A percentile compares a stretch with the other conserved stretches of the same genome.
These are phyloP conservation scores for Lithobates pipiens DNA, from an alignment of 2,797 vertebrate species.

Conservation along the genomic window DNA sequence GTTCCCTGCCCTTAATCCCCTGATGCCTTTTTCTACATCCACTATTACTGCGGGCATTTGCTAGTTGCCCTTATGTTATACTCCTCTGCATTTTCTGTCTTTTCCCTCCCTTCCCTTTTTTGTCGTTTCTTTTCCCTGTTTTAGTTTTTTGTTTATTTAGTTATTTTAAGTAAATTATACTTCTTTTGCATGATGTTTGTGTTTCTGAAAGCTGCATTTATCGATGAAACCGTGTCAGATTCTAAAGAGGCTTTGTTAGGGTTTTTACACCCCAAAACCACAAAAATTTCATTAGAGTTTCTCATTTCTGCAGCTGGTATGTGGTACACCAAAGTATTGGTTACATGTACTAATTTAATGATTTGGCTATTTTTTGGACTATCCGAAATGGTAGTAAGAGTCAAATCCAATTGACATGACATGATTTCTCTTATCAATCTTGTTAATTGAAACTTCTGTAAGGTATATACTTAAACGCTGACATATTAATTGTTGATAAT, in stretches of 20 bases:
- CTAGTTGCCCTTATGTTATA: constrained; percentile 87
- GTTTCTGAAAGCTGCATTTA: constrained; percentile 99
- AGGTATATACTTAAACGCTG: neutral
- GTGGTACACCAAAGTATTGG: constrained; percentile 37
- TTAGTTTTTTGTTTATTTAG: constrained; percentile 65
- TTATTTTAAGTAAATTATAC: constrained; percentile 71
- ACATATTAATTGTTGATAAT: neutral
- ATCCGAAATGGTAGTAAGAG: neutral
- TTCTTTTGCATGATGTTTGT: constrained; percentile 99
- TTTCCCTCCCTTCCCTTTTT: neutral
- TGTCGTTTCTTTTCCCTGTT: neutral
- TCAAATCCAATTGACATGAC: neutral
- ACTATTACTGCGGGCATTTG: constrained; percentile 87
- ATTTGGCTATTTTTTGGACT: neutral
- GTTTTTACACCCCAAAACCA: constrained; percentile 98
- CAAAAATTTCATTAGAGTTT: constrained; percentile 99
- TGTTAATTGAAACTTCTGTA: neutral
- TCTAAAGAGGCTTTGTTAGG: constrained; percentile 98
- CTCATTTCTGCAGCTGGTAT: constrained; percentile 87
- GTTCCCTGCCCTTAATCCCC: constrained; percentile 80
- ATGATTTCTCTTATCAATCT: neutral
- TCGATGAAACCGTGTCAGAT: constrained; percentile 99
- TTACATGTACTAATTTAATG: neutral
- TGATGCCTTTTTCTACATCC: constrained; percentile 80
- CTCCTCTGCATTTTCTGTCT: constrained; percentile 84